Base-by-base conservation (phyloP, 1,140 invertebrate genomes). In the Formica selysi region DNA sequence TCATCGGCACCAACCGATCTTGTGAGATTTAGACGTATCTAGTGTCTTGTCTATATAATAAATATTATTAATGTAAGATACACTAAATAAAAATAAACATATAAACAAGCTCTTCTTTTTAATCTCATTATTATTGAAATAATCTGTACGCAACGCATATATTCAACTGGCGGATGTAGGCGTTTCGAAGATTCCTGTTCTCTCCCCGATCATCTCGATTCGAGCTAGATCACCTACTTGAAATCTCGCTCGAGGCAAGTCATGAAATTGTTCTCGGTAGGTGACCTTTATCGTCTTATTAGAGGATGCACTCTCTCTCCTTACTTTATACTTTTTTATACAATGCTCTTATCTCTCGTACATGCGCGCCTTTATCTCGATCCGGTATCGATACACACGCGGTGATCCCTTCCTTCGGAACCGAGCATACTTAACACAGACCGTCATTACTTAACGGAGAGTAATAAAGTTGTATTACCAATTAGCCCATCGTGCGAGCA, bases 401-500 rank as follows among this genome's bases (percentile, higher is more conserved):
- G 26, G n/a, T 8, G 84, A 62, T 87, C 92, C 91, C 91, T 92
- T 93, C 93, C 89, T 90, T 92, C 90, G 91, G 87, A 51, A 86
- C 78, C 81, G 86, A 54, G 76, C 86, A 80, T 91, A 88, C 91
- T 92, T 91, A 91, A 86, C 90, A 87, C 86, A 86, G 90, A 85
- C 85, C 91, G 92, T 93, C 92, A 94, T 94, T 94, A 93, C 89
- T 92, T 91, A 92, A 93, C 91, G 91, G 91, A 86, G 93, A 92
- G 91, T 94, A 95, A 95, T 95, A 94, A 94, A 94, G 93, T 94
- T 94, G 93, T 94, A 94, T 88, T 90, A 91, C 91, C 92, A 94
- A 94, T 95, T 95, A 95, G 92, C 84, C 76, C 64, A 67, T 73
- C 85, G 44, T 89, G 78, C 64, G 73, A 89, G 88, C 88, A 86